Percentiles rank a stretch among this genome's conserved stretches.
Evolutionary conservation across 2,797 vertebrate genomes (phyloP).

Genomic region (Acanthurus leucopareius): DNA sequence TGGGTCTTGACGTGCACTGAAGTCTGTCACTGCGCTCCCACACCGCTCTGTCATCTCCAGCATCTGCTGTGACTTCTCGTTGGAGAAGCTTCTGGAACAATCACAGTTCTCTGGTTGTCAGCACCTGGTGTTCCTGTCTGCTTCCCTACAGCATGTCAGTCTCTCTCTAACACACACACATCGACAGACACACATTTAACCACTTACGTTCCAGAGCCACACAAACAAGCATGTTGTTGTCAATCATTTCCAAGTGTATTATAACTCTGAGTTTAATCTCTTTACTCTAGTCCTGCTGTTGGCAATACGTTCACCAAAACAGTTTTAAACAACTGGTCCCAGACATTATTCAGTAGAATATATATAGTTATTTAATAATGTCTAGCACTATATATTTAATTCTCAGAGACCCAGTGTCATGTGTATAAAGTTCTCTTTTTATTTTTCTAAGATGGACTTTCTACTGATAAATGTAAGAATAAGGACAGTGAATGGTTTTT

Average conservation of each 20-base stretch:
- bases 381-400: too few relatives aligned
- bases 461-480: not conserved
- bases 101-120: slow-evolving; percentile 73
- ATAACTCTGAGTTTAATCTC: not conserved
- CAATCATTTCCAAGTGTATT: not conserved
- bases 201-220: not conserved
- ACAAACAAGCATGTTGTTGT: not conserved
- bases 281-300: not conserved
- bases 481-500: not conserved
- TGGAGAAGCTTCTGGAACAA: slow-evolving; percentile 75
- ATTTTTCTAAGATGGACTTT: slow-evolving; percentile 8
- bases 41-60: slow-evolving; percentile 70
- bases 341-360: not conserved
- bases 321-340: not conserved
- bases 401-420: too few relatives aligned
- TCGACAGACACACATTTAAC: slow-evolving; percentile 23
- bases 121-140: slow-evolving; percentile 77
- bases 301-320: not conserved
- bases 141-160: slow-evolving; percentile 49
- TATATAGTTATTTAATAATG: too few relatives aligned
- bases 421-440: slow-evolving; percentile 1
- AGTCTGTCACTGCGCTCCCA: slow-evolving; percentile 70
- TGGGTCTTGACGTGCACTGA: slow-evolving; percentile 70
- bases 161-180: not conserved
- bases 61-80: slow-evolving; percentile 77